Percentiles rank a stretch among this genome's conserved stretches.
Evolutionary conservation across 2,888 invertebrate genomes (phyloP).

Genomic region (Ennomos fuscantarius): DNA sequence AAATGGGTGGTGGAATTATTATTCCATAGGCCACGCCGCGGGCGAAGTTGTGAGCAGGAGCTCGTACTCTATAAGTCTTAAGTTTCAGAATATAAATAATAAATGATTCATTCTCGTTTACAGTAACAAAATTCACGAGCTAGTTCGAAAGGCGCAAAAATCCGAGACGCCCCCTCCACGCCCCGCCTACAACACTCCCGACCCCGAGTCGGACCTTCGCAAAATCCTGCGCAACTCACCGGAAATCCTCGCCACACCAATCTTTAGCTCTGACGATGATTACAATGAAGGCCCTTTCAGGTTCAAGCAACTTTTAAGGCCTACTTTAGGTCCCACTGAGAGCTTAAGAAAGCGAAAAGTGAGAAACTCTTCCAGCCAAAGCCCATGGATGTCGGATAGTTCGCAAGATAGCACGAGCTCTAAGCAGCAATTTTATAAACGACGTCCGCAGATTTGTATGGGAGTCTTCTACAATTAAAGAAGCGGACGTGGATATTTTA

Average conservation of each 20-base stretch:
- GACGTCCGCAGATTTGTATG: slow-evolving; percentile 80
- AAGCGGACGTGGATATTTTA: neutral
- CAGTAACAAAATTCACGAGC: slow-evolving; percentile 81
- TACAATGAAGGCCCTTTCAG: slow-evolving; percentile 88
- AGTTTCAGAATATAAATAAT: neutral
- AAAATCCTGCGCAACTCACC: slow-evolving; percentile 79
- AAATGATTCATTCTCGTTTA: slow-evolving; percentile 4
- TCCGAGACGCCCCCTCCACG: slow-evolving; percentile 60
- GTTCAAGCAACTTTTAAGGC: slow-evolving; percentile 87
- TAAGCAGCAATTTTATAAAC: slow-evolving; percentile 70
- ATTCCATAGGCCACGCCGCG: no score
- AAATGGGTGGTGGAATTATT: no score
- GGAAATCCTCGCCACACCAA: slow-evolving; percentile 76
- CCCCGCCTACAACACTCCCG: slow-evolving; percentile 58
- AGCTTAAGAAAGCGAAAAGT: slow-evolving; percentile 88
- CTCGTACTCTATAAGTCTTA: no score
- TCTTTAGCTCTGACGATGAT: slow-evolving; percentile 79
- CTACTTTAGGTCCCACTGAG: slow-evolving; percentile 88
- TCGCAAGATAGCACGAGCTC: slow-evolving; percentile 77
- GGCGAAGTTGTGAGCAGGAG: no score
- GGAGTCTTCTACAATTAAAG: slow-evolving; percentile 75
- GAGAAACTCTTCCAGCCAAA: slow-evolving; percentile 70
- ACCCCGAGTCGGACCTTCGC: slow-evolving; percentile 77
- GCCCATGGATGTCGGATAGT: slow-evolving; percentile 80
- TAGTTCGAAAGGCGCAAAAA: slow-evolving; percentile 74